Percentiles rank a stretch among this genome's conserved stretches.
Evolutionary conservation across 2,888 invertebrate genomes (phyloP).

Genomic region (Caprella mutica): DNA sequence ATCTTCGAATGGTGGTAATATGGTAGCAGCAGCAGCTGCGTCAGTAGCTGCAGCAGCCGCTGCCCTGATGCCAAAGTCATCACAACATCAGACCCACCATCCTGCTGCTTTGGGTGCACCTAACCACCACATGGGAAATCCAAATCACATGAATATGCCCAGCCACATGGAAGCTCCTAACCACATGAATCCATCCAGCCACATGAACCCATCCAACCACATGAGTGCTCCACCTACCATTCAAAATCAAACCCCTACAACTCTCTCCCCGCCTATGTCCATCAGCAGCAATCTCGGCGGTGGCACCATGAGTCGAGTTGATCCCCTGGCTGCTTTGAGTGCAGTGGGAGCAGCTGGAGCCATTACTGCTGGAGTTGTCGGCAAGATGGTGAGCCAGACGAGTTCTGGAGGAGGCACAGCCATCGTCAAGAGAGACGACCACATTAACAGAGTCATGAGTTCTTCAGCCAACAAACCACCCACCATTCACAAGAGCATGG

Average conservation of each 20-base stretch:
- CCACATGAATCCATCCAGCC: constrained; percentile 9
- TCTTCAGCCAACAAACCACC: not conserved
- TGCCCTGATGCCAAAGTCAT: no score
- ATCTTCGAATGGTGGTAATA: not conserved
- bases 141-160: constrained; percentile 10
- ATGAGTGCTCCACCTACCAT: constrained; percentile 2
- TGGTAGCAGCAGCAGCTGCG: constrained; percentile 5
- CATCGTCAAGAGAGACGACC: constrained; percentile 11
- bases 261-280: constrained; percentile 22
- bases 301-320: constrained; percentile 27
- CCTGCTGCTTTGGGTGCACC: constrained; percentile 1
- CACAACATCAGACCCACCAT: not conserved
- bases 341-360: constrained; percentile 23
- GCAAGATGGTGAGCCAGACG: constrained; percentile 23
- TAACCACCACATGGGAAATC: not conserved
- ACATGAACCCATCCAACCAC: constrained; percentile 6
- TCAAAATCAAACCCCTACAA: constrained; percentile 3
- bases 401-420: constrained; percentile 16
- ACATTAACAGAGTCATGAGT: not conserved
- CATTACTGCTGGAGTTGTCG: constrained; percentile 24
- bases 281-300: constrained; percentile 27
- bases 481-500: constrained; percentile 20
- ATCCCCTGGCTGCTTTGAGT: constrained; percentile 26
- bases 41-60: not conserved
- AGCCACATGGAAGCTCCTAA: not conserved